Base-by-base conservation (phyloP, 2,888 invertebrate species). In the Chelonus formosanus region DNA sequence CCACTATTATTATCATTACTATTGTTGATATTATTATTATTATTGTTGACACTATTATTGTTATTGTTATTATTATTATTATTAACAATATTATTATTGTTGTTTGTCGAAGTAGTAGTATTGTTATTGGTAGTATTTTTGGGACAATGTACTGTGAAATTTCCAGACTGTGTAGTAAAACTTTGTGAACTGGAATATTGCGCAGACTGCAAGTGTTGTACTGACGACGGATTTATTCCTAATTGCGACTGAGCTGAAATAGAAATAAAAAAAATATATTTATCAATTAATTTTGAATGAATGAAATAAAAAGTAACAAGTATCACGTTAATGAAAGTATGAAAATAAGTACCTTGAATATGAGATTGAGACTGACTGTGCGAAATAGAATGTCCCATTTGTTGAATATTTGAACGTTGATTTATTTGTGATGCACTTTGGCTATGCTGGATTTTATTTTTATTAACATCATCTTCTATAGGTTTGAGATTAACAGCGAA, bases 401-500 rank as follows among this genome's bases (percentile, higher is more conserved):
- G 84, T 69, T 81, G 83, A 64, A 81, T 75, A 20, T 76, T 74
- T 32, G 80, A 71, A 65, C 82, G 75, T 67, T 81, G 82, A 3
- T 79, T 82, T 52, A 83, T 76, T 65, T 84, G 84, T 3, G 82
- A 83, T 2, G 84, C 82, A 70, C 84, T 84, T 36, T 83, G 80
- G 69, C 82, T 84, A 65, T 83, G 83, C 45, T 84, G 84, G 54
- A 84, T 83, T 71, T 83, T 84, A 65, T 81, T 81, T 62, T 81
- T 80, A 65, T 81, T 80, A 31, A 83, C 76, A 64, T 83, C 82
- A 62, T 83, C 81, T 73, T 85, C 79, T 69, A 68, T 70, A 5
- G 85, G 78, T 70, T 87, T 81, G 66, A 87, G 85, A 84, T 90
- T 87, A 31, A 90, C 86, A 10, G 91, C 90, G 83, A 94, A 93